These are phyloP conservation scores for Sycophila texana DNA, from an alignment of 2,888 invertebrate species.

Conservation along the genomic window DNA sequence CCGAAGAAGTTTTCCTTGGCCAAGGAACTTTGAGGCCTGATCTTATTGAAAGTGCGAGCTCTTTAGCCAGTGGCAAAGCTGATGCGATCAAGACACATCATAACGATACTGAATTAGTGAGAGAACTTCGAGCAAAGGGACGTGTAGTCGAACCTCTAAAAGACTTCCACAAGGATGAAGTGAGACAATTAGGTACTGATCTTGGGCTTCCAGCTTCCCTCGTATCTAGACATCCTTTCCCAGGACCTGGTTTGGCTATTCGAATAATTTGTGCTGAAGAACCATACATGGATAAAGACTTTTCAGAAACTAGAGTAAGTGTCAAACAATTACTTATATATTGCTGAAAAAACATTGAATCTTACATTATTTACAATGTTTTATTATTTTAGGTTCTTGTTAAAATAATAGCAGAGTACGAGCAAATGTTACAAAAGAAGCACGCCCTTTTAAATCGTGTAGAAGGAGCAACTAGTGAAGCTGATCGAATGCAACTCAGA, in stretches of 20 bases:
- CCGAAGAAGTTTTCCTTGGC: conserved; percentile 93
- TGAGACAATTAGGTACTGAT: conserved; percentile 90
- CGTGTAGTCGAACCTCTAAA: conserved; percentile 97
- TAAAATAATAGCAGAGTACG: conserved; percentile 95
- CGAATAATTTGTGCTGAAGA: conserved; percentile 97
- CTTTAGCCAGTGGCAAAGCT: conserved; percentile 89
- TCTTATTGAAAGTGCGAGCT: conserved; percentile 97
- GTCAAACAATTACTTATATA: neutral
- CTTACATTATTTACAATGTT: neutral
- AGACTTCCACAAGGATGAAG: conserved; percentile 99
- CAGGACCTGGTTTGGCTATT: conserved; percentile 98
- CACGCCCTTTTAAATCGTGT: conserved; percentile 93
- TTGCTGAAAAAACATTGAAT: no score
- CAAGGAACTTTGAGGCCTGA: conserved; percentile 98
- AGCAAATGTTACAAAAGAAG: conserved; percentile 93
- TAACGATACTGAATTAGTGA: conserved; percentile 97
- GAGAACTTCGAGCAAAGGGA: conserved; percentile 84
- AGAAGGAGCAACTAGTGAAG: conserved; percentile 85
- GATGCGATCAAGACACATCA: conserved; percentile 99
- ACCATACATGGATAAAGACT: conserved; percentile 95
- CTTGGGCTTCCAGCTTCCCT: conserved; percentile 91
- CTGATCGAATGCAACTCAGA: conserved; percentile 81
- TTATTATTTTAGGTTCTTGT: conserved; percentile 83
- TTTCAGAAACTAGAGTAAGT: conserved; percentile 91
- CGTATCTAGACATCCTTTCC: conserved; percentile 98